Conservation (phyloP, 2,888 invertebrate species). For the Pyrrhosoma nymphula region DNA sequence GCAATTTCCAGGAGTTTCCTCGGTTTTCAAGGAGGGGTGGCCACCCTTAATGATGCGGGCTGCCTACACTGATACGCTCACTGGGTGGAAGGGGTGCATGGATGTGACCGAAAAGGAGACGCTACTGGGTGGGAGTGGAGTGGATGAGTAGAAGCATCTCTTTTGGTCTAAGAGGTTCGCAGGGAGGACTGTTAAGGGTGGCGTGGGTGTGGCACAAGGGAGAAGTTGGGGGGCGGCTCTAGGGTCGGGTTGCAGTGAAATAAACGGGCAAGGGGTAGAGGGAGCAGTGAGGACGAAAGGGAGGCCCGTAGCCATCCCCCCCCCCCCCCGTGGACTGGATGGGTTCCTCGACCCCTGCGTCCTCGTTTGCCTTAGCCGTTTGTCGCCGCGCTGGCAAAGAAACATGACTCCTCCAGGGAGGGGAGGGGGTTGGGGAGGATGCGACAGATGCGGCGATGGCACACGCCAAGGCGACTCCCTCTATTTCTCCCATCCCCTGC, state of each 20-base stretch:
- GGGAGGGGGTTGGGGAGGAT: too few relatives aligned
- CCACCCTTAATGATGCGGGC: not conserved
- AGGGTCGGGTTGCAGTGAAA: not conserved
- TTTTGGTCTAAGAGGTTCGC: too few relatives aligned
- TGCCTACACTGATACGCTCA: not conserved
- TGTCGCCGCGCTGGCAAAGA: conserved; percentile 21
- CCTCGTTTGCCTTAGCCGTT: conserved; percentile 1
- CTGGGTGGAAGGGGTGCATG: not conserved
- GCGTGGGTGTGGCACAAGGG: not conserved
- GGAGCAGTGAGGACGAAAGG: not conserved
- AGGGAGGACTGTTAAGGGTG: too few relatives aligned
- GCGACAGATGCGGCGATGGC: conserved; percentile 38
- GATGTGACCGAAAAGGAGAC: not conserved
- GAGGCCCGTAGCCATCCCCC: too few relatives aligned
- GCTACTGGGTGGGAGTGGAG: not conserved
- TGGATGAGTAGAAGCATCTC: not conserved
- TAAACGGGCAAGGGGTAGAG: not conserved
- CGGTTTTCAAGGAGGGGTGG: too few relatives aligned
- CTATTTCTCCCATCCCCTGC: not conserved
- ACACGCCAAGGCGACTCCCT: not conserved
- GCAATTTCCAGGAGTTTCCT: too few relatives aligned
- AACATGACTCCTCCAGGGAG: conserved; percentile 23
- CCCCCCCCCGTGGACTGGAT: not conserved
- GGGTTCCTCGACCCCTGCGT: conserved; percentile 44
- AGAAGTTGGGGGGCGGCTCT: not conserved